Conservation (phyloP, 2,113 vertebrate species). For the Stomatorhinus ivindoensis region DNA sequence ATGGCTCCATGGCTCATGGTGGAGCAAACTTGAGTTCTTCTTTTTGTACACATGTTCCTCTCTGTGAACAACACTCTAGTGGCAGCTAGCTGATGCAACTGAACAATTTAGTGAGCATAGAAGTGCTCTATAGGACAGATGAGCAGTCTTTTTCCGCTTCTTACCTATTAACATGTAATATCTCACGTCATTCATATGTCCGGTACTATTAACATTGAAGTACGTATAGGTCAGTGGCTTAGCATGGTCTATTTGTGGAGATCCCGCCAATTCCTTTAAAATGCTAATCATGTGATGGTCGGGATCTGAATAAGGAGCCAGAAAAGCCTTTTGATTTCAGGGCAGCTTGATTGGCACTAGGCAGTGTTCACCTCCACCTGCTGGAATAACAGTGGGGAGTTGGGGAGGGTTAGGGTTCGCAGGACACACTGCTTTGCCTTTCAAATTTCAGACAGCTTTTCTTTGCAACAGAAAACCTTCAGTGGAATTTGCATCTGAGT, state of each 20-base stretch:
- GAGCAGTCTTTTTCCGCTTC: not conserved
- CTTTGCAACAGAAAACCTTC: not conserved
- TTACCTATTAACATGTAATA: not conserved
- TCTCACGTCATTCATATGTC: not conserved
- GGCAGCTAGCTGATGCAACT: not conserved
- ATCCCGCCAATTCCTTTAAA: not conserved
- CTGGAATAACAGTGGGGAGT: not conserved
- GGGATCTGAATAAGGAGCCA: not conserved
- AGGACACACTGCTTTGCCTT: conserved; percentile 14
- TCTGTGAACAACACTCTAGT: not conserved
- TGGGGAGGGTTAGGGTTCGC: not conserved
- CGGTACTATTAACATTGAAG: not conserved
- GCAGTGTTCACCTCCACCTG: not conserved
- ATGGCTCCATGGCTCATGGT: not conserved
- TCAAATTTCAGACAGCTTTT: conserved; percentile 21
- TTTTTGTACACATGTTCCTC: not conserved
- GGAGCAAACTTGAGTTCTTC: not conserved
- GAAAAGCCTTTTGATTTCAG: not conserved
- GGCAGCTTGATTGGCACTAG: not conserved
- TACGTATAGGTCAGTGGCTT: not conserved
- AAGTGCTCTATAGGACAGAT: not conserved
- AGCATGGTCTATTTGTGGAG: not conserved
- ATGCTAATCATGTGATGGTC: not conserved
- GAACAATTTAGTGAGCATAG: not conserved
- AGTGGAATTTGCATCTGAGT: conserved; percentile 23